Evolutionary conservation across 2,797 vertebrate genomes (phyloP).

Genomic region (Trachurus trachurus): DNA sequence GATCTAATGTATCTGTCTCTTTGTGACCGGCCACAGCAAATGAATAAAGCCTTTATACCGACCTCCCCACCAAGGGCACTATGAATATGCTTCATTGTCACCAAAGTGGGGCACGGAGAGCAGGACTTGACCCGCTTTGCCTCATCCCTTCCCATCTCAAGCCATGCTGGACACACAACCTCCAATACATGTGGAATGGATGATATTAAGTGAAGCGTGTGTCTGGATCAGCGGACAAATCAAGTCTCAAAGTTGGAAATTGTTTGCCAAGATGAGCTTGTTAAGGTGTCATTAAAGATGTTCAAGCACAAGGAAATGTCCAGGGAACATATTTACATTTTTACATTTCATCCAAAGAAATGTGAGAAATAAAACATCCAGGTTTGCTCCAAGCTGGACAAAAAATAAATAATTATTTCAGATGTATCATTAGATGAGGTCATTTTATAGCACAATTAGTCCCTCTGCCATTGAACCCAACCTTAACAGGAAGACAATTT

Average conservation of each 20-base stretch:
- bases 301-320: conserved; percentile 4
- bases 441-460: not conserved
- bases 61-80: conserved; percentile 67
- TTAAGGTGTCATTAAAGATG: conserved; percentile 41
- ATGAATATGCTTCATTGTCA: conserved; percentile 80
- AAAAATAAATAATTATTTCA: not conserved
- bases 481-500: not conserved
- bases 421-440: not conserved
- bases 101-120: conserved; percentile 60
- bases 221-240: conserved; percentile 36
- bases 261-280: conserved; percentile 40
- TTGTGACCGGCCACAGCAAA: conserved; percentile 64
- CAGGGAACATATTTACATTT: conserved; percentile 4
- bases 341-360: too few species aligned
- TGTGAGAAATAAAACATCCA: not conserved
- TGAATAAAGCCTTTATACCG: conserved; percentile 79
- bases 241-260: conserved; percentile 20
- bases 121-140: conserved; percentile 49
- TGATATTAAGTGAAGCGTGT: conserved; percentile 18
- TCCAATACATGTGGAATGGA: conserved; percentile 30
- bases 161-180: conserved; percentile 8
- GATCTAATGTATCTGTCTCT: conserved; percentile 71
- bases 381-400: too few species aligned
- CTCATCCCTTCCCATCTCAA: conserved; percentile 41
- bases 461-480: not conserved